A percentile compares a stretch with the other conserved stretches of the same genome.
Evolutionary conservation across 2,888 invertebrate species (phyloP).

Genomic region (Leptopterna dolabrata): DNA sequence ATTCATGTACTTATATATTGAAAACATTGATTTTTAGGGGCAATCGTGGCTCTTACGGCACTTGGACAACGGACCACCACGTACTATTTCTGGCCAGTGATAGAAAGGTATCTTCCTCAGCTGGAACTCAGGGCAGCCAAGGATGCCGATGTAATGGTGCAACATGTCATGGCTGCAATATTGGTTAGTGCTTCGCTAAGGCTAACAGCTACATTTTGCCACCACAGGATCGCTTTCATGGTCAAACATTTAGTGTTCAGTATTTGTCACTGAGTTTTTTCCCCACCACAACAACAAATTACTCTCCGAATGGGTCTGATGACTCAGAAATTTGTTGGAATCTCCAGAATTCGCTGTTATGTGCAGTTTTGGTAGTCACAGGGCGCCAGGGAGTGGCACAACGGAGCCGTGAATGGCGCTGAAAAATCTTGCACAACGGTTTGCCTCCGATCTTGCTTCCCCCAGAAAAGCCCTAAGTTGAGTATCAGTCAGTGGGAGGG

Average conservation of each 20-base stretch:
- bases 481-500: too few relatives aligned
- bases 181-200: constrained; percentile 55
- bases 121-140: constrained; percentile 54
- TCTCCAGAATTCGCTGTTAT: too few relatives aligned
- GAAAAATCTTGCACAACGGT: too few relatives aligned
- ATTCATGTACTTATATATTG: background rate
- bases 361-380: too few relatives aligned
- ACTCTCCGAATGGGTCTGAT: too few relatives aligned
- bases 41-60: constrained; percentile 60
- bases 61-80: constrained; percentile 58
- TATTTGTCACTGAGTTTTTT: background rate
- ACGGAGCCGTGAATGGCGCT: too few relatives aligned
- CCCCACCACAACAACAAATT: background rate
- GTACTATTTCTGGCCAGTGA: constrained; percentile 58
- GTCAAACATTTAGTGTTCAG: too few relatives aligned
- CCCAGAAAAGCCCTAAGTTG: too few relatives aligned
- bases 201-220: too few relatives aligned
- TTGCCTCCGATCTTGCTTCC: too few relatives aligned
- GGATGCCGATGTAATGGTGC: constrained; percentile 57
- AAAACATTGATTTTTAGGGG: constrained; percentile 53
- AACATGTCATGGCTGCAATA: constrained; percentile 60
- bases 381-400: too few relatives aligned
- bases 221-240: background rate
- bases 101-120: constrained; percentile 59
- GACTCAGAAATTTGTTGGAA: too few relatives aligned